phyloP scores from a whole-genome alignment of 2,113 vertebrate genomes.

The Piprites chloris region DNA sequence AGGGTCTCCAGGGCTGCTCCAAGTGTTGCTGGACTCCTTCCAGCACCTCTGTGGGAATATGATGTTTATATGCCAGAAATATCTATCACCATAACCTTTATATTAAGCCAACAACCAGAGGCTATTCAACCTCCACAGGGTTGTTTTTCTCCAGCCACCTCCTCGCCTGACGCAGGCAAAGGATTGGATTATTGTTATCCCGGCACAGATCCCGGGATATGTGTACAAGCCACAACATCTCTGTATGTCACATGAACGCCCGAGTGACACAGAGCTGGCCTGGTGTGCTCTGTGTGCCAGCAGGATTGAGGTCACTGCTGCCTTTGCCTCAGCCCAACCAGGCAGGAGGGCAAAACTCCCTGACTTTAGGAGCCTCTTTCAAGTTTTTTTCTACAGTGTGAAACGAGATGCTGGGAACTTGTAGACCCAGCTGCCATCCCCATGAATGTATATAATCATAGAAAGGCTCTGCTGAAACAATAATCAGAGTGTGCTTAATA shows the following conservation, averaged over 20 bases:
- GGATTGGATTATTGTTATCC: not conserved
- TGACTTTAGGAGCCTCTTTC: not conserved
- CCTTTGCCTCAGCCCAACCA: not conserved
- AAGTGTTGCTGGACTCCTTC: not conserved
- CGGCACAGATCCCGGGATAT: not conserved
- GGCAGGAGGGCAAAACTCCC: not conserved
- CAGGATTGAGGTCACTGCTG: not conserved
- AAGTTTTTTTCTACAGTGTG: not conserved
- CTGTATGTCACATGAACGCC: not conserved
- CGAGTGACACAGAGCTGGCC: not conserved
- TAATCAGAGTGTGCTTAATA: not conserved
- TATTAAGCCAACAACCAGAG: not conserved
- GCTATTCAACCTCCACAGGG: not conserved
- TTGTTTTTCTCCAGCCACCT: not conserved
- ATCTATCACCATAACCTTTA: not conserved
- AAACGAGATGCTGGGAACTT: not conserved
- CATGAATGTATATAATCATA: not conserved
- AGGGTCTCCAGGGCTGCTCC: not conserved
- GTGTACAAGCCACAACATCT: not conserved
- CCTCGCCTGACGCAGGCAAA: not conserved
- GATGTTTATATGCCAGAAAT: not conserved
- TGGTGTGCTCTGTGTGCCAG: rapidly evolving
- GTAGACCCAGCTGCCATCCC: not conserved
- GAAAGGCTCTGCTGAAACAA: not conserved
- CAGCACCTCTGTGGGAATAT: not conserved